Evolutionary conservation across 2,888 invertebrate species (phyloP), one percentile per base, ranked within the genome.

Genomic region (Ornithoptera alexandrae): DNA sequence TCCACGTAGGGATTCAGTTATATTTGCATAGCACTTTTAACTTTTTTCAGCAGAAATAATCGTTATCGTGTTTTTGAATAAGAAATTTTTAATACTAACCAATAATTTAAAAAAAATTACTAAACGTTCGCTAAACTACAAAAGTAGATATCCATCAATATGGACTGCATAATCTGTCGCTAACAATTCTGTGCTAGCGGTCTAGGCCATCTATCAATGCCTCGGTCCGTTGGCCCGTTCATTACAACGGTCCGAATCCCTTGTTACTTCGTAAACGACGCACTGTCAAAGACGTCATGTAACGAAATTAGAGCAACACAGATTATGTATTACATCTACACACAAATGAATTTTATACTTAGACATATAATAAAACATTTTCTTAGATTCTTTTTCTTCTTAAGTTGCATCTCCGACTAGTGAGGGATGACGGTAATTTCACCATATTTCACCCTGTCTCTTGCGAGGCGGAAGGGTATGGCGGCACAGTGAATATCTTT

Each of bases 101-200:
- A 18, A n/a, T 18, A 53, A 53, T n/a, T 46, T 2, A 53, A 12
- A 6, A 18, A 53, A n/a, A 53, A 6, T 7, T 53, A n/a, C 6
- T 53, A n/a, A n/a, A n/a, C 18, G n/a, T 7, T 18, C n/a, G 53
- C 53, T n/a, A n/a, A 53, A 61, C 62, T 56, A 65, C 24, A 30
- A 53, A 46, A 50, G 24, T 71, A 69, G 62, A 65, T 63, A 65
- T 53, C 68, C 68, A 72, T 75, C 73, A 72, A 80, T 78, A 82
- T 80, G 76, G 81, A 85, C 87, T 58, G 70, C 74, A 79, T 88
- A 85, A 87, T 74, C 79, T 73, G 78, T 84, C 84, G 83, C 86
- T 84, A 85, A 78, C 80, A 79, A 81, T 74, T 80, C 74, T 76
- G 74, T 74, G 77, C 84, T 82, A 80, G 78, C 69, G 67, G 72